These are phyloP conservation scores for Amniataba percoides DNA, from an alignment of 2,797 vertebrate genomes.

Conservation along the genomic window DNA sequence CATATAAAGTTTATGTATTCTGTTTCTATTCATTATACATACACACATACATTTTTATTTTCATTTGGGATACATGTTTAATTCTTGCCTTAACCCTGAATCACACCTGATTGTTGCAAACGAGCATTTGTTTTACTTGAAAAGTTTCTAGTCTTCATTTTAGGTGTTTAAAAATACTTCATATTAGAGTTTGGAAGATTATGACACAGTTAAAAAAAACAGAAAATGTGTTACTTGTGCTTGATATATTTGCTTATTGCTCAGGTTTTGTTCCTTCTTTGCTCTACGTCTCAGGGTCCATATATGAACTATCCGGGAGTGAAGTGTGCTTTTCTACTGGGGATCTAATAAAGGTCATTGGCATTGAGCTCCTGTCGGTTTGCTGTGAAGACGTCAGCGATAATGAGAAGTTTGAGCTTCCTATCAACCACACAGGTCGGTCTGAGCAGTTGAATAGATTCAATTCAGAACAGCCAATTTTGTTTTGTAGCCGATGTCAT, in stretches of 20 bases:
- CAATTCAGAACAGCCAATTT: background rate
- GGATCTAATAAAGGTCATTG: conserved; percentile 90
- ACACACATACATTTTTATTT: background rate
- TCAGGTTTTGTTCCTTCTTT: conserved; percentile 4
- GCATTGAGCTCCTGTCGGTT: conserved; percentile 81
- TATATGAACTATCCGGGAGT: conserved; percentile 91
- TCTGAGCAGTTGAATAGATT: background rate
- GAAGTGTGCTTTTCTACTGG: conserved; percentile 94
- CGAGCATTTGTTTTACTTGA: background rate
- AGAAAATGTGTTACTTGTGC: background rate
- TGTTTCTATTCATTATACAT: background rate
- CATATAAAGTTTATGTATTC: background rate
- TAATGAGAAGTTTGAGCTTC: conserved; percentile 83
- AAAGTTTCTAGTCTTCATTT: background rate
- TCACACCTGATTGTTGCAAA: background rate
- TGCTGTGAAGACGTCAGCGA: conserved; percentile 80
- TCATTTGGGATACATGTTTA: background rate
- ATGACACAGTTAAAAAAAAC: background rate
- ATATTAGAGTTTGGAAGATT: background rate
- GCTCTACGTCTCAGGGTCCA: conserved; percentile 83
- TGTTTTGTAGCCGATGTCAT: background rate
- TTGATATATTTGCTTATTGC: background rate
- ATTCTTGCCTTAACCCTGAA: background rate
- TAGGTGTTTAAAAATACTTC: background rate
- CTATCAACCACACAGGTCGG: conserved; percentile 78